Evolutionary conservation across 2,888 invertebrate genomes (phyloP), one percentile per base, ranked within the genome.

Genomic region (Tortricodes alternella): DNA sequence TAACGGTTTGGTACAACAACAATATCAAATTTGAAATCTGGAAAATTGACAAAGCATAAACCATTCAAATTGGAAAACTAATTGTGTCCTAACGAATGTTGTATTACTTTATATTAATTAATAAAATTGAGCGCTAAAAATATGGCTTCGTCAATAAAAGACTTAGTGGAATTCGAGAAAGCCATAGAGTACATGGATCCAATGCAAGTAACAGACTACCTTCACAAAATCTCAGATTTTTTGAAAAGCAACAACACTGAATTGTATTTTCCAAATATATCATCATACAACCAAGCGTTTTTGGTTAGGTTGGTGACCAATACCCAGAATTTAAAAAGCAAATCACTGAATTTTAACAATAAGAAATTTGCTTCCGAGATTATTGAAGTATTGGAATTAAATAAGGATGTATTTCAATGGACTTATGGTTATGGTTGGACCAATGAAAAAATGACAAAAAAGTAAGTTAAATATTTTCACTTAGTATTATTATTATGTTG

Each of bases 281-380:
- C 68, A 0, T 50, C 53, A 1, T 23, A 57, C 1, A 53, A 68
- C 4, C 66, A 74, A 29, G 65, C 66, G 0, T 59, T 76, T 27
- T 50, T 81, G 2, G 49, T 66, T 0, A 62, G 61, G 8, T 60
- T 81, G 8, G 65, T 59, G 2, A 38, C 16, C 1, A 63, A 74
- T 29, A 46, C 60, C 0, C 51, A 58, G 0, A 59, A 65, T 24
- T 61, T 79, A 15, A 53, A 52, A 23, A 57, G 58, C 6, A 32
- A 39, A 0, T 35, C 8, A 11, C 64, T 71, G 7, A 56, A 66
- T 48, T 34, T 41, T 0, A 15, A 37, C 1, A 60, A 63, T 16
- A 64, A 56, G n/a, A 2, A 23, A 1, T 19, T 62, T 5, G 66
- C 63, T 2, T 21, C 37, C 0, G 53, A 68, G 29, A 70, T 81